These are phyloP conservation scores for Lomographa bimaculata DNA, from an alignment of 2,888 invertebrate species.

Conservation along the genomic window DNA sequence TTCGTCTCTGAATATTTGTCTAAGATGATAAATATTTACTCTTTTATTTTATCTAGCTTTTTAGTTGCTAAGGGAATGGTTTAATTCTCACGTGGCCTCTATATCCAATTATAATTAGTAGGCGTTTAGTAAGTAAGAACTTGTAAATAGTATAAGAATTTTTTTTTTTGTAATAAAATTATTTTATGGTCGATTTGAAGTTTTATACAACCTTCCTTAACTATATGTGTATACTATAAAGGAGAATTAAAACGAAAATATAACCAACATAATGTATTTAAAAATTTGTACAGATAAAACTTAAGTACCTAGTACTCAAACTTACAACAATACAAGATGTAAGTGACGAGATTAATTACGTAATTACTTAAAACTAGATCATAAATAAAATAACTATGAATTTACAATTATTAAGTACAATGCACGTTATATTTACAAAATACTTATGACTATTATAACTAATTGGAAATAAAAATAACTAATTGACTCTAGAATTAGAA, in stretches of 20 bases:
- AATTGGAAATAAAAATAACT: not conserved
- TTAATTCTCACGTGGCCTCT: too few species aligned
- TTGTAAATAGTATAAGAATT: too few species aligned
- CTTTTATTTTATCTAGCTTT: too few species aligned
- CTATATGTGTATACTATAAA: not conserved
- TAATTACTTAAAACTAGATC: slow-evolving; percentile 22
- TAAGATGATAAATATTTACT: too few species aligned
- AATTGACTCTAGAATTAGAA: slow-evolving; percentile 1
- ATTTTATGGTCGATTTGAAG: too few species aligned
- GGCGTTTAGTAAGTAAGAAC: too few species aligned
- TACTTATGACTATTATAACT: slow-evolving; percentile 2
- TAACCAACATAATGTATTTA: slow-evolving; percentile 77
- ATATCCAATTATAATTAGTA: too few species aligned
- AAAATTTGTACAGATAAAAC: slow-evolving; percentile 74
- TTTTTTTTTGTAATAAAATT: too few species aligned
- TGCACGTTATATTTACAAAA: slow-evolving; percentile 29
- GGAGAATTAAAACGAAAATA: slow-evolving; percentile 37
- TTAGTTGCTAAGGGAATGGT: too few species aligned
- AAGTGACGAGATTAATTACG: slow-evolving; percentile 57
- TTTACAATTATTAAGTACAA: slow-evolving; percentile 28
- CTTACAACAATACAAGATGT: slow-evolving; percentile 44
- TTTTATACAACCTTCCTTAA: too few species aligned
- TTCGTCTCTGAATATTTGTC: too few species aligned
- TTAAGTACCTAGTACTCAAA: slow-evolving; percentile 67
- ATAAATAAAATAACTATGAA: slow-evolving; percentile 34